phyloP scores from a whole-genome alignment of 1,140 invertebrate genomes.

The Lordiphosa stackelbergi region DNA sequence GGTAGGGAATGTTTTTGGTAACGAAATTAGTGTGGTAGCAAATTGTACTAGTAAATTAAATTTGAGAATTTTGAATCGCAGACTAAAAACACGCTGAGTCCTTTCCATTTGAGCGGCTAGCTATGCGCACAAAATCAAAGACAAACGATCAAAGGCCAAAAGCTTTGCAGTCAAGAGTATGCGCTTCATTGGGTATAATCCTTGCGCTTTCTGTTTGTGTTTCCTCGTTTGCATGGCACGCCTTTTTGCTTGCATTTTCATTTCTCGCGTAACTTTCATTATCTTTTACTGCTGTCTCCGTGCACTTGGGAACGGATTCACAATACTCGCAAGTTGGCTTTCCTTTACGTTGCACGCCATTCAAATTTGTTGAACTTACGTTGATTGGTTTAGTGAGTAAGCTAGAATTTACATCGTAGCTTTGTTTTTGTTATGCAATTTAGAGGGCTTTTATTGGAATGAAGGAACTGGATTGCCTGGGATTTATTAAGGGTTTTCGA shows the following conservation, averaged over 20 bases:
- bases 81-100: too few species aligned
- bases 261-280: slow-evolving; percentile 51
- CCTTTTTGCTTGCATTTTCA: slow-evolving; percentile 45
- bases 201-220: slow-evolving; percentile 48
- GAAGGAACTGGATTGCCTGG: too few species aligned
- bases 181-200: slow-evolving; percentile 64
- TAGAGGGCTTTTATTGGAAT: too few species aligned
- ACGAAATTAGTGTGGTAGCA: slow-evolving; percentile 20
- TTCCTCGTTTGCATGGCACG: too few species aligned
- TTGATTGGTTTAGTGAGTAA: slow-evolving; percentile 46
- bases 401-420: background rate
- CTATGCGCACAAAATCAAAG: background rate
- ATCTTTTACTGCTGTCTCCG: slow-evolving; percentile 22
- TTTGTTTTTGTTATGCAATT: too few species aligned
- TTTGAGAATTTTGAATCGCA: too few species aligned
- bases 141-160: slow-evolving; percentile 18
- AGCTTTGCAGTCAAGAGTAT: slow-evolving; percentile 36
- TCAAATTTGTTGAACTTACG: slow-evolving; percentile 46
- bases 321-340: slow-evolving; percentile 24
- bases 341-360: slow-evolving; percentile 26
- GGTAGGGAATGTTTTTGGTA: slow-evolving; percentile 4
- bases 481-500: too few species aligned
- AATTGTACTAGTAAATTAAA: background rate
- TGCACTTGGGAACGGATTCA: slow-evolving; percentile 14
- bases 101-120: too few species aligned